Conservation (phyloP, 2,113 vertebrate species). For the Ploceus nigricollis region DNA sequence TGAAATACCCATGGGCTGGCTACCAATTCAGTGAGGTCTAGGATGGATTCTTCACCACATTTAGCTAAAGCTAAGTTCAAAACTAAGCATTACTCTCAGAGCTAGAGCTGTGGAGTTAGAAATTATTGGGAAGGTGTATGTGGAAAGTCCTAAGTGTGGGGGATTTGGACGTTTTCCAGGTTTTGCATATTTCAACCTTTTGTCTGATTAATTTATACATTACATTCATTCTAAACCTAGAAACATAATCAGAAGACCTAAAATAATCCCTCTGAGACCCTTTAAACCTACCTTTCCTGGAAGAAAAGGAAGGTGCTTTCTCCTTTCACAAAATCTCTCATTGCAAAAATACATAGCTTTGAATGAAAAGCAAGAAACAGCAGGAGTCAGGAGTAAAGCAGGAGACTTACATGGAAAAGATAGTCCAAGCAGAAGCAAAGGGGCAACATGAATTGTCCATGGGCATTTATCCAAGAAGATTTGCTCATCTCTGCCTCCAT, state of each 20-base stretch:
- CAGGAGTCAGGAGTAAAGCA: background rate
- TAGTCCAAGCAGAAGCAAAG: background rate
- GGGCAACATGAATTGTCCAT: background rate
- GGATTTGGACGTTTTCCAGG: background rate
- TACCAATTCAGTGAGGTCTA: background rate
- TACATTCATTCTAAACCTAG: background rate
- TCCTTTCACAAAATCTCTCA: background rate
- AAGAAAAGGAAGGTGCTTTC: background rate
- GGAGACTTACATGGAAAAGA: background rate
- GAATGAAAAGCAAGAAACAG: background rate
- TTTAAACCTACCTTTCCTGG: background rate
- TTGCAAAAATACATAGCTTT: background rate
- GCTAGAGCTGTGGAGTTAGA: background rate
- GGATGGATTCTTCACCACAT: background rate
- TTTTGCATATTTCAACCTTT: background rate
- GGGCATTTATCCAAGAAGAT: background rate
- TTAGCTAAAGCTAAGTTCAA: background rate
- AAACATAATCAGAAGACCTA: background rate
- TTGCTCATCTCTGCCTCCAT: background rate
- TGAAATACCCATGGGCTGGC: background rate
- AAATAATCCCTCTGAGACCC: background rate
- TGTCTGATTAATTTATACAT: background rate
- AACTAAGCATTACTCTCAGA: background rate
- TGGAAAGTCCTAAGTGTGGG: background rate
- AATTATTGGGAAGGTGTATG: background rate